Evolutionary conservation across 2,888 invertebrate species (phyloP).

Genomic region (Automeris io): DNA sequence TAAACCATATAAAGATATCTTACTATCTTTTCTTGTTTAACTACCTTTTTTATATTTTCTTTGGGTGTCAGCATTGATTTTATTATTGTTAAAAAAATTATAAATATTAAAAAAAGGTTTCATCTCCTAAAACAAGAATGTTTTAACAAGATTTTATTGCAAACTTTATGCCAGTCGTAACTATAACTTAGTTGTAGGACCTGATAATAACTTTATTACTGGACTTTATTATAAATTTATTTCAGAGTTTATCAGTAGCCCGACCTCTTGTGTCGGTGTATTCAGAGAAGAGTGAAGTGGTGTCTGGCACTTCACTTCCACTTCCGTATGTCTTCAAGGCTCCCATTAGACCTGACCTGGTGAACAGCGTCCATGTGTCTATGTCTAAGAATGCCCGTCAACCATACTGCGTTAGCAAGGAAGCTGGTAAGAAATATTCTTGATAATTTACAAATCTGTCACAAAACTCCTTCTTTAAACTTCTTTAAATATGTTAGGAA

Average conservation of each 20-base stretch:
- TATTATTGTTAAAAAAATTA: too few species aligned
- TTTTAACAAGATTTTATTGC: too few species aligned
- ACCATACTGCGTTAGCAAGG: constrained; percentile 96
- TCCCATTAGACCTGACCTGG: constrained; percentile 98
- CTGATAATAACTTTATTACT: too few species aligned
- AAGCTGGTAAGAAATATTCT: constrained; percentile 87
- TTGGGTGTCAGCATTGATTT: too few species aligned
- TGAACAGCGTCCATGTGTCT: constrained; percentile 97
- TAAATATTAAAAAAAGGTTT: too few species aligned
- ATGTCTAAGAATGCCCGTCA: constrained; percentile 97
- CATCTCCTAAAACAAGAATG: too few species aligned
- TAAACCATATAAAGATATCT: too few species aligned
- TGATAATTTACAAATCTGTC: too few species aligned
- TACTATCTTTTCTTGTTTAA: too few species aligned
- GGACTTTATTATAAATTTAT: not conserved
- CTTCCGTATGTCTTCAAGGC: constrained; percentile 98
- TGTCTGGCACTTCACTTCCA: constrained; percentile 84
- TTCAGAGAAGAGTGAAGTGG: constrained; percentile 93
- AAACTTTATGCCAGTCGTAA: too few species aligned
- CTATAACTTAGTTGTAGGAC: too few species aligned
- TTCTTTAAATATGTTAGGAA: not conserved
- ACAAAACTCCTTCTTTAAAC: not conserved
- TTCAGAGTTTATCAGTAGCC: constrained; percentile 88
- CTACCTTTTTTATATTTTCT: too few species aligned
- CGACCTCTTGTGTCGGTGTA: constrained; percentile 97